Evolutionary conservation across 2,888 invertebrate species (phyloP).

Genomic region (Heliconius sara): DNA sequence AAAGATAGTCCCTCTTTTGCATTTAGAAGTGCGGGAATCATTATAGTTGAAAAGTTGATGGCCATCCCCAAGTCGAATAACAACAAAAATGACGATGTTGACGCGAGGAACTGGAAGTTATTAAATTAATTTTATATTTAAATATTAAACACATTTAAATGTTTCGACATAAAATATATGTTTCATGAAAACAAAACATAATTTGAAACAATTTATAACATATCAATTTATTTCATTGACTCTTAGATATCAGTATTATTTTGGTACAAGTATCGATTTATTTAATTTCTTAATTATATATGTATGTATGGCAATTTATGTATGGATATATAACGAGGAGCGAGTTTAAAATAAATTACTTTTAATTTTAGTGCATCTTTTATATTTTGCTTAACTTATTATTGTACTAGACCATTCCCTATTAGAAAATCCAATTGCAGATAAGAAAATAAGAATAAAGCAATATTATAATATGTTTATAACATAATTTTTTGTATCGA

Average conservation of each 20-base stretch:
- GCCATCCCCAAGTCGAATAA: constrained; percentile 83
- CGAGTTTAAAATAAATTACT: too few species aligned
- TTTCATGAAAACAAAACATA: too few species aligned
- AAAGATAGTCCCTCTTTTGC: constrained; percentile 72
- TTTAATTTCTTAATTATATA: neutral
- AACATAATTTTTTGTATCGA: too few species aligned
- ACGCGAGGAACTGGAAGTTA: constrained; percentile 74
- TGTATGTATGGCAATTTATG: neutral
- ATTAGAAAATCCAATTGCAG: too few species aligned
- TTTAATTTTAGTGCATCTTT: too few species aligned
- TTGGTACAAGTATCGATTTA: neutral
- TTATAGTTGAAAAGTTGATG: constrained; percentile 82
- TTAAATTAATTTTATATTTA: neutral
- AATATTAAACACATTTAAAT: too few species aligned
- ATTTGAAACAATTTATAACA: neutral
- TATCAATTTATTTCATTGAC: neutral
- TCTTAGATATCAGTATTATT: neutral
- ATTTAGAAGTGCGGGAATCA: constrained; percentile 79
- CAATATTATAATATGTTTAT: too few species aligned
- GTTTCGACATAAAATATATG: too few species aligned
- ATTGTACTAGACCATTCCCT: too few species aligned
- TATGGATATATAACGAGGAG: too few species aligned
- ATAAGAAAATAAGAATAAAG: too few species aligned
- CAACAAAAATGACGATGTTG: constrained; percentile 80
- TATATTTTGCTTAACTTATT: too few species aligned